phyloP scores from a whole-genome alignment of 2,888 invertebrate species.

The Epirrhoe alternata region DNA sequence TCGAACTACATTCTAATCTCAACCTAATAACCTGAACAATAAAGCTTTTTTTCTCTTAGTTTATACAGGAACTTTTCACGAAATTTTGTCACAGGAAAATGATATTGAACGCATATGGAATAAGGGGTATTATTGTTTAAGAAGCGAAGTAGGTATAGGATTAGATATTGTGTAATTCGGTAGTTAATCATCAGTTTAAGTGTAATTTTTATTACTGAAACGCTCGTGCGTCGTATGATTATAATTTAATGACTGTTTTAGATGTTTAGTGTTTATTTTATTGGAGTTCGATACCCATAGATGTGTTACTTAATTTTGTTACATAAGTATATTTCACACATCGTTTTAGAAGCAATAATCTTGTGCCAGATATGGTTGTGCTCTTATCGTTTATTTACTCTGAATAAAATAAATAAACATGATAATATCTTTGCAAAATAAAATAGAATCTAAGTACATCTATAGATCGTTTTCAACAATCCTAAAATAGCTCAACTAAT shows the following conservation, averaged over 20 bases:
- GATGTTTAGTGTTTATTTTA: constrained; percentile 27
- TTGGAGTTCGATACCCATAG: constrained; percentile 14
- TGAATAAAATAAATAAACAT: too few relatives aligned
- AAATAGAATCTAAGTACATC: too few relatives aligned
- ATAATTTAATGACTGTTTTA: constrained; percentile 36
- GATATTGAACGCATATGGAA: background rate
- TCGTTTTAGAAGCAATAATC: background rate
- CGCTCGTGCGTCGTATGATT: constrained; percentile 37
- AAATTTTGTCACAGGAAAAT: constrained; percentile 1
- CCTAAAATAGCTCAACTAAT: too few relatives aligned
- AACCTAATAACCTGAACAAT: background rate
- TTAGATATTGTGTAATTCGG: constrained; percentile 43
- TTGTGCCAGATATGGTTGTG: too few relatives aligned
- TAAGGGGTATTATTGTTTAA: constrained; percentile 3
- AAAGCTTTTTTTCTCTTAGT: constrained; percentile 10
- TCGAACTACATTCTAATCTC: constrained; percentile 12
- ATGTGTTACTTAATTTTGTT: constrained; percentile 5
- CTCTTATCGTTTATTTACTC: too few relatives aligned
- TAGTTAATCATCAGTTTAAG: constrained; percentile 42
- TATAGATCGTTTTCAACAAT: too few relatives aligned
- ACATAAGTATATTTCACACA: background rate
- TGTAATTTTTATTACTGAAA: constrained; percentile 42
- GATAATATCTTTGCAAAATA: too few relatives aligned
- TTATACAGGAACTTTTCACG: background rate
- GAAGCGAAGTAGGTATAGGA: constrained; percentile 14